phyloP scores from a whole-genome alignment of 2,113 vertebrate species.

The Dipodomys ordii region DNA sequence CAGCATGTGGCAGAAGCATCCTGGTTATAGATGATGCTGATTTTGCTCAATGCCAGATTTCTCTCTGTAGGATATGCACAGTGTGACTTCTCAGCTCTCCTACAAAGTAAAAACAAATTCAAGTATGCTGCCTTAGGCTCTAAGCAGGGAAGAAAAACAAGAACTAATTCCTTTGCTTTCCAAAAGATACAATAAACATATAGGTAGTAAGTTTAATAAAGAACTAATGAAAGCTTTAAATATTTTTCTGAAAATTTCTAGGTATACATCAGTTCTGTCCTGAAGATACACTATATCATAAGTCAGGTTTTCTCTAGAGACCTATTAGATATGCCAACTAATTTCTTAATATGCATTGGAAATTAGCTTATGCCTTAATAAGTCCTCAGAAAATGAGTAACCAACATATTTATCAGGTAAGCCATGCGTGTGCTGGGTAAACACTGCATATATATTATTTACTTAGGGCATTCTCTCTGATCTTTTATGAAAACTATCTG shows the following conservation, averaged over 20 bases:
- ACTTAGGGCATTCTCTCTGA: conserved; percentile 24
- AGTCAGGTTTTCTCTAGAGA: conserved; percentile 62
- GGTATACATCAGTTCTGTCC: conserved; percentile 39
- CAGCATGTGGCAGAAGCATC: not conserved
- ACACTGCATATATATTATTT: not conserved
- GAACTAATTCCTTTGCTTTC: conserved; percentile 50
- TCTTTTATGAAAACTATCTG: conserved; percentile 55
- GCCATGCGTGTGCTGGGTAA: not conserved
- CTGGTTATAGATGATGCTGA: not conserved
- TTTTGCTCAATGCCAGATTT: conserved; percentile 53
- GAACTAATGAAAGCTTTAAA: conserved; percentile 50
- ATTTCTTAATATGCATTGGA: conserved; percentile 73
- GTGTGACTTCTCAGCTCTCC: conserved; percentile 31
- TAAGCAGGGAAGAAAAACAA: conserved; percentile 51
- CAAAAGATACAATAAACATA: conserved; percentile 66
- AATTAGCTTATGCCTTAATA: conserved; percentile 71
- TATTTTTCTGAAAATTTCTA: conserved; percentile 60
- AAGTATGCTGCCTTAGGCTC: conserved; percentile 67
- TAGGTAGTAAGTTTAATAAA: conserved; percentile 68
- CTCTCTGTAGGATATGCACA: not conserved
- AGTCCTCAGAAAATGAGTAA: conserved; percentile 65
- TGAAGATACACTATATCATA: conserved; percentile 47
- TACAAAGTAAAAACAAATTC: conserved; percentile 31
- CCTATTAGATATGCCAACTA: conserved; percentile 61
- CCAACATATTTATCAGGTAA: conserved; percentile 57